These are phyloP conservation scores for Drosophila yooni DNA, from an alignment of 2,888 invertebrate species.

Conservation along the genomic window DNA sequence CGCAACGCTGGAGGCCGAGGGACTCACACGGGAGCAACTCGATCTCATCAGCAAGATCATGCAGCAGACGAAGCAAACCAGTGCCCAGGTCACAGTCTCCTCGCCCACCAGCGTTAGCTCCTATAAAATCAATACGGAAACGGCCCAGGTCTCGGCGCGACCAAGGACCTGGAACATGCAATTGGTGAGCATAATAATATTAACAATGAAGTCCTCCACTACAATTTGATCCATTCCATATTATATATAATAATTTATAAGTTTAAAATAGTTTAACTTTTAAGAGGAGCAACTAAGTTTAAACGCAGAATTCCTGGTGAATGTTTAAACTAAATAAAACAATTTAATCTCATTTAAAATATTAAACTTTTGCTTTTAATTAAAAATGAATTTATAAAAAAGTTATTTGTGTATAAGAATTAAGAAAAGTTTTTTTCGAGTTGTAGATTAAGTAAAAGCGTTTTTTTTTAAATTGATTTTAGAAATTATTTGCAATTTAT, in stretches of 20 bases:
- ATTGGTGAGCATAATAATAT: slow-evolving; percentile 80
- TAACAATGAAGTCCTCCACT: background rate
- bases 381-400: accelerated
- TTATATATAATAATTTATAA: background rate
- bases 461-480: background rate
- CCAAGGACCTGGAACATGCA: slow-evolving; percentile 87
- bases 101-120: slow-evolving; percentile 83
- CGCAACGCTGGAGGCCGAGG: slow-evolving; percentile 87
- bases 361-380: background rate
- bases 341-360: background rate
- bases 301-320: background rate
- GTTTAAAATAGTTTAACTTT: background rate
- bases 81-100: slow-evolving; percentile 85
- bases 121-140: slow-evolving; percentile 81
- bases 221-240: accelerated
- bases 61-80: slow-evolving; percentile 90
- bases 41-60: slow-evolving; percentile 91
- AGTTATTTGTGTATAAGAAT: background rate
- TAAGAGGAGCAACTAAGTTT: background rate
- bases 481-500: background rate
- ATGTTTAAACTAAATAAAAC: background rate
- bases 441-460: background rate
- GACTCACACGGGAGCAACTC: slow-evolving; percentile 90
- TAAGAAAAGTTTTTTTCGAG: background rate
- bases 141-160: slow-evolving; percentile 55